Conservation (phyloP, 30 jellyfish, hydroid and myxozoan species). For the Pelagia noctiluca region DNA sequence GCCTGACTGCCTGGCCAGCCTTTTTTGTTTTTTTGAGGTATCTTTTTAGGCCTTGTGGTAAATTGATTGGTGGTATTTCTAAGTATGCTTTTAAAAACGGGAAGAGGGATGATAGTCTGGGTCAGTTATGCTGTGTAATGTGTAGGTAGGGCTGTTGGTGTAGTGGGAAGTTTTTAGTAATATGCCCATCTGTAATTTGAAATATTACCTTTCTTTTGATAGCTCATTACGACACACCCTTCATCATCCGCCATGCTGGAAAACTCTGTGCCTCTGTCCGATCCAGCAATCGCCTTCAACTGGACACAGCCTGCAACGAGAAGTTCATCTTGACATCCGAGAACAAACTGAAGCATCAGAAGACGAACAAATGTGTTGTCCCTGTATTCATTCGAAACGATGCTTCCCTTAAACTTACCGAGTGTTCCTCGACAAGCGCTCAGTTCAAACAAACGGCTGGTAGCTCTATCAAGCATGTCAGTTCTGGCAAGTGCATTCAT, state of each 20-base stretch:
- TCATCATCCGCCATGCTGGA: slow-evolving; percentile 25
- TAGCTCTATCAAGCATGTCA: slow-evolving; percentile 12
- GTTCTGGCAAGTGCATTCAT: slow-evolving; percentile 37
- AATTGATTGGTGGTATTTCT: neutral
- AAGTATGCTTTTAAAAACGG: neutral
- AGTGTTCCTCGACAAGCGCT: neutral
- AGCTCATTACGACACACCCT: neutral
- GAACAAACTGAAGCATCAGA: neutral
- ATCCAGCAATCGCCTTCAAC: neutral
- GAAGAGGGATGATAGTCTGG: neutral
- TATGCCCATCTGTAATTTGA: neutral
- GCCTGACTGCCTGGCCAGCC: too few relatives aligned
- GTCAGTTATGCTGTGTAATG: neutral
- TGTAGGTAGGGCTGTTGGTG: neutral
- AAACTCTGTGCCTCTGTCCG: slow-evolving; percentile 18
- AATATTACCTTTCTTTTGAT: neutral
- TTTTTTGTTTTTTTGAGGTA: too few relatives aligned
- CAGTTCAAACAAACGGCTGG: slow-evolving; percentile 25
- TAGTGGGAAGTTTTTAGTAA: neutral
- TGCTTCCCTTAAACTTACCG: neutral
- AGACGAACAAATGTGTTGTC: slow-evolving; percentile 7
- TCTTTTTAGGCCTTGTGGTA: neutral
- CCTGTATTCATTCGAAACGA: neutral
- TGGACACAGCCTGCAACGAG: slow-evolving; percentile 26
- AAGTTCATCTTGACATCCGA: neutral